Evolutionary conservation across 2,888 invertebrate species (phyloP).

Genomic region (Acrocera orbiculus): DNA sequence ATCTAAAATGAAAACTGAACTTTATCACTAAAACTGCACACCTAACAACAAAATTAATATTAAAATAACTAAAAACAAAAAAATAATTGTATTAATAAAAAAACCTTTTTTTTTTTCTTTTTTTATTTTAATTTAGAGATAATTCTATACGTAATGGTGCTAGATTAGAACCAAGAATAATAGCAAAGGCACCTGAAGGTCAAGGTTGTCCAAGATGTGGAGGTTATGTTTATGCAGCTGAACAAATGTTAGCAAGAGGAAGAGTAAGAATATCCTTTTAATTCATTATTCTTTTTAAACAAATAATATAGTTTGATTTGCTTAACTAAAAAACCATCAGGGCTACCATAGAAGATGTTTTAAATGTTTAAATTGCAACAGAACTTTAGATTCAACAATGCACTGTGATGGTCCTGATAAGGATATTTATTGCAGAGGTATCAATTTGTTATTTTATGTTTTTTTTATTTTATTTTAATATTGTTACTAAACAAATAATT

Average conservation of each 20-base stretch:
- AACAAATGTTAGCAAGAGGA: conserved; percentile 82
- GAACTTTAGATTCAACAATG: conserved; percentile 70
- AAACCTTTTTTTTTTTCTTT: background rate
- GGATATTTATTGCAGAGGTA: conserved; percentile 84
- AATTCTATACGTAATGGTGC: conserved; percentile 36
- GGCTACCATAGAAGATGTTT: conserved; percentile 81
- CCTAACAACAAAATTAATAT: too few relatives aligned
- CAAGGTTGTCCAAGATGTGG: conserved; percentile 80
- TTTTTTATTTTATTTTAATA: conserved; percentile 1
- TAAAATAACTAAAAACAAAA: too few relatives aligned
- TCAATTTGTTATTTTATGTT: too few relatives aligned
- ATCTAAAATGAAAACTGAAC: conserved; percentile 1
- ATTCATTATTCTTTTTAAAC: background rate
- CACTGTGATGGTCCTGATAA: conserved; percentile 86
- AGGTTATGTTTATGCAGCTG: conserved; percentile 76
- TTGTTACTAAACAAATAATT: too few relatives aligned
- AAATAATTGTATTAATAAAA: too few relatives aligned
- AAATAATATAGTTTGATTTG: background rate
- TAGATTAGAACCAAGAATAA: conserved; percentile 48
- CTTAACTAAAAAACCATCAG: conserved; percentile 28
- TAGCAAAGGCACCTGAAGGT: conserved; percentile 68
- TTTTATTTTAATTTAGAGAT: conserved; percentile 11
- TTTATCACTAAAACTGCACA: too few relatives aligned
- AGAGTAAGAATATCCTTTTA: conserved; percentile 42
- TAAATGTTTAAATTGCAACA: conserved; percentile 71